A percentile compares a stretch with the other conserved stretches of the same genome.
Conservation (phyloP, 2,888 invertebrate genomes). For the Drosophila borealis region DNA sequence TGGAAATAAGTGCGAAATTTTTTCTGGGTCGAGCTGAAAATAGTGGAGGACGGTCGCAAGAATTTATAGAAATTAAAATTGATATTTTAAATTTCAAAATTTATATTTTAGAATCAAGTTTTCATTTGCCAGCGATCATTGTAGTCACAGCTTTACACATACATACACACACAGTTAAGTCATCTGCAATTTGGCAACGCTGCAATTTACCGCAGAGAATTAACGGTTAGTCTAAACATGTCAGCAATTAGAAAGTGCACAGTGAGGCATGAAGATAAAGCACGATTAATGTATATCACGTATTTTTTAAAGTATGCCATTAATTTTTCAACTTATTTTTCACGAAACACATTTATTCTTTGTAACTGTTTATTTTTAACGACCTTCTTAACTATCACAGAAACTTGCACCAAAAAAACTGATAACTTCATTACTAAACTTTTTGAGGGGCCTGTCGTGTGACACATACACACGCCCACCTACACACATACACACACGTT, state of each 20-base stretch:
- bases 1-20: not conserved
- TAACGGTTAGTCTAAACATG: constrained; percentile 9
- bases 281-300: constrained; percentile 20
- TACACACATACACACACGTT: not conserved
- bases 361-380: constrained; percentile 7
- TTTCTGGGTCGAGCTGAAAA: not conserved
- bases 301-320: not conserved
- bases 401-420: not conserved
- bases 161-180: too few relatives aligned
- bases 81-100: too few relatives aligned
- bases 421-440: not conserved
- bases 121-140: not conserved
- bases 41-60: not conserved
- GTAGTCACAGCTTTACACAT: not conserved
- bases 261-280: constrained; percentile 32
- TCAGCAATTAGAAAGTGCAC: constrained; percentile 40
- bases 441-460: constrained; percentile 12
- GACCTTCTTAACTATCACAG: constrained; percentile 9
- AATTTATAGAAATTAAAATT: not conserved
- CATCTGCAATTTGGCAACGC: constrained; percentile 36
- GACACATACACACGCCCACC: not conserved
- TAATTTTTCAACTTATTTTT: constrained; percentile 5
- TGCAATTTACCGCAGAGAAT: constrained; percentile 10
- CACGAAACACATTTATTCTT: not conserved
- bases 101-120: too few relatives aligned